These are phyloP conservation scores for Podotricha telesiphe DNA, from an alignment of 2,888 invertebrate genomes.

Conservation along the genomic window DNA sequence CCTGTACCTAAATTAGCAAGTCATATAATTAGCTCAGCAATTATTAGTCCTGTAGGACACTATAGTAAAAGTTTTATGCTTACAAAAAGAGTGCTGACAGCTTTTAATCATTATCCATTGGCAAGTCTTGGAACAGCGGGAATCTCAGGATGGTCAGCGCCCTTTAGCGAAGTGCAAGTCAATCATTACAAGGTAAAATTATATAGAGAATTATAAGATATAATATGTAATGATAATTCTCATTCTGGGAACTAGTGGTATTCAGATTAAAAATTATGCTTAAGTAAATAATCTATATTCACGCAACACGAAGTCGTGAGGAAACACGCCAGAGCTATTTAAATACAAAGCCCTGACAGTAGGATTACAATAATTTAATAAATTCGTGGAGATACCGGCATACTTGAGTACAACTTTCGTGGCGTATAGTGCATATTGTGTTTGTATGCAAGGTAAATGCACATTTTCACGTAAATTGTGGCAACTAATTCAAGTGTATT, in stretches of 20 bases:
- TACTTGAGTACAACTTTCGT: constrained; percentile 22
- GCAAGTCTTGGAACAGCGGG: constrained; percentile 82
- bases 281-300: constrained; percentile 33
- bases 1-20: constrained; percentile 72
- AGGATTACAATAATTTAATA: constrained; percentile 41
- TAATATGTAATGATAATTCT: not conserved
- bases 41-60: constrained; percentile 85
- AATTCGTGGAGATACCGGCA: constrained; percentile 50
- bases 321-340: constrained; percentile 37
- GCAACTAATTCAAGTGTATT: not conserved
- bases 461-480: not conserved
- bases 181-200: constrained; percentile 85
- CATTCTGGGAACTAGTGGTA: not conserved
- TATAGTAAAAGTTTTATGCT: constrained; percentile 89
- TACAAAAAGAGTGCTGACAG: constrained; percentile 86
- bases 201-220: too few species aligned
- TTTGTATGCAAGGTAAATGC: not conserved
- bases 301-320: constrained; percentile 42
- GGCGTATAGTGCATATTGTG: constrained; percentile 17
- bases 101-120: constrained; percentile 90
- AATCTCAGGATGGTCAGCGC: constrained; percentile 83
- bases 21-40: constrained; percentile 80
- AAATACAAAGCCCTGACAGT: constrained; percentile 42
- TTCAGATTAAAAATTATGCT: not conserved
- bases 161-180: constrained; percentile 84